Evolutionary conservation across 2,888 invertebrate species (phyloP).

Genomic region (Synergus itoensis): DNA sequence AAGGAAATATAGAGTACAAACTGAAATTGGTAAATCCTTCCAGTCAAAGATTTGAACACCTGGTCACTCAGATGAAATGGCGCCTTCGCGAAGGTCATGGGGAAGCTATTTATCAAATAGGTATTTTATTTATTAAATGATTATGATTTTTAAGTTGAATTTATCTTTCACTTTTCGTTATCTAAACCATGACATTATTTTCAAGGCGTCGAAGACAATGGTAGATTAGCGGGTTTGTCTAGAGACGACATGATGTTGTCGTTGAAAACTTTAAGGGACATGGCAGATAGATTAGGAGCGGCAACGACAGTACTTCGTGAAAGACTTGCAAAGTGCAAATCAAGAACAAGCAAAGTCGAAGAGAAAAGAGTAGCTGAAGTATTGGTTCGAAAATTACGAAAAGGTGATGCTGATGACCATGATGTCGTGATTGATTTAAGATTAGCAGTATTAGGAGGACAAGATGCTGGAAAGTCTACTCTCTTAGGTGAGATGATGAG

Average conservation of each 20-base stretch:
- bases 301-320: conserved; percentile 87
- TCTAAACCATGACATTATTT: conserved; percentile 6
- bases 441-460: conserved; percentile 95
- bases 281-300: conserved; percentile 94
- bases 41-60: conserved; percentile 94
- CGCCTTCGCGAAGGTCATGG: conserved; percentile 96
- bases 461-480: conserved; percentile 98
- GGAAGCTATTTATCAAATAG: conserved; percentile 98
- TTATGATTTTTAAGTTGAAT: neutral
- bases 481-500: conserved; percentile 80
- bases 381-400: conserved; percentile 88
- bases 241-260: conserved; percentile 92
- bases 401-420: conserved; percentile 84
- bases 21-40: conserved; percentile 95
- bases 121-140: conserved; percentile 56
- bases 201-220: conserved; percentile 90
- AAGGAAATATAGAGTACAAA: conserved; percentile 98
- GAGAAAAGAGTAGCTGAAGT: conserved; percentile 90
- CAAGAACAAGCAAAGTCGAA: conserved; percentile 63
- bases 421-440: conserved; percentile 91
- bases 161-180: conserved; percentile 1
- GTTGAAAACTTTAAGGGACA: conserved; percentile 89
- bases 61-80: conserved; percentile 99
- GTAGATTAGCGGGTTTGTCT: conserved; percentile 90
- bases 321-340: conserved; percentile 78